Evolutionary conservation across 2,888 invertebrate genomes (phyloP).

Genomic region (Ellobium chinense): DNA sequence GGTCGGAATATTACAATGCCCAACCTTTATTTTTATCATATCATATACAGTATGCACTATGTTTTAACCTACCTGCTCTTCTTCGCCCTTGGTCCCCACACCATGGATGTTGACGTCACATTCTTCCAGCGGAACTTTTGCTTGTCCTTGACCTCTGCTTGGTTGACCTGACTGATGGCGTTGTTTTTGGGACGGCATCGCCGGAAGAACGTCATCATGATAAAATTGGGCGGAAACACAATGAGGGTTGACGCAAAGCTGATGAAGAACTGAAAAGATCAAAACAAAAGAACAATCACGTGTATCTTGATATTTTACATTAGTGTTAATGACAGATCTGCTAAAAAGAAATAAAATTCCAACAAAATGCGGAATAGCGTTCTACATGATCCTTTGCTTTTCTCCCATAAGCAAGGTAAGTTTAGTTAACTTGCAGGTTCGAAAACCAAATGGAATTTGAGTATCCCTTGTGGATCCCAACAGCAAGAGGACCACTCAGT

Average conservation of each 20-base stretch:
- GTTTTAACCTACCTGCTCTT: constrained; percentile 49
- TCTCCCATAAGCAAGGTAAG: no score
- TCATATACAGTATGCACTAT: no score
- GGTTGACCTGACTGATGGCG: constrained; percentile 69
- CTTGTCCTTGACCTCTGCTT: constrained; percentile 65
- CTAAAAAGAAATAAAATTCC: no score
- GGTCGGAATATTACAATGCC: no score
- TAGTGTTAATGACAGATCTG: no score
- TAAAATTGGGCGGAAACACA: constrained; percentile 76
- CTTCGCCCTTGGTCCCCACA: constrained; percentile 57
- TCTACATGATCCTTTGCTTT: no score
- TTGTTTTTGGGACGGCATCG: constrained; percentile 73
- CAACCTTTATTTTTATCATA: no score
- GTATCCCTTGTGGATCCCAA: no score
- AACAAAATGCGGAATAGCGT: no score
- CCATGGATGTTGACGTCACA: constrained; percentile 59
- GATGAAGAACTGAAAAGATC: constrained; percentile 73
- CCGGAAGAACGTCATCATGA: constrained; percentile 76
- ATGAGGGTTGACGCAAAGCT: constrained; percentile 76
- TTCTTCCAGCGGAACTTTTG: constrained; percentile 73
- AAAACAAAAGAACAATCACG: background rate
- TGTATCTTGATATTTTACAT: background rate
- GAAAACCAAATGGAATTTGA: no score
- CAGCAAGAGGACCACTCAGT: no score
- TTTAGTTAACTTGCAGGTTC: no score